Evolutionary conservation across 2,888 invertebrate species (phyloP), one percentile per base, ranked within the genome.

Genomic region (Sinopyrophorus schimmeli): DNA sequence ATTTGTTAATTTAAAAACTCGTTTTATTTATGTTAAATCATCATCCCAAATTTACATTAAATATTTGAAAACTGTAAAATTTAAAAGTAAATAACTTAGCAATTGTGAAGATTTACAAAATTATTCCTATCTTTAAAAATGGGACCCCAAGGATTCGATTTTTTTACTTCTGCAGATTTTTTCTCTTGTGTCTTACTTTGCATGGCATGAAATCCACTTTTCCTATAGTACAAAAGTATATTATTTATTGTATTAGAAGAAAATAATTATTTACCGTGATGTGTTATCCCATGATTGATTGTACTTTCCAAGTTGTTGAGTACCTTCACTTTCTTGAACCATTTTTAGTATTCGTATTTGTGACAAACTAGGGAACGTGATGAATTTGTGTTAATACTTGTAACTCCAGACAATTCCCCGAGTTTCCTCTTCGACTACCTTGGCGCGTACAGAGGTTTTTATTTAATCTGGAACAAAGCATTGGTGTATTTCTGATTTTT

Each of bases 361-460:
- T 30, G 14, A 1, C 26, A 47, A 62, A 49, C 84, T 89, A 92
- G 60, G 91, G 91, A 55, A 91, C 91, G 87, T 87, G 89, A 73
- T 90, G 89, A 37, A 91, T 77, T 70, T 84, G 86, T 35, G 88
- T 89, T 32, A 92, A 82, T 27, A 92, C 89, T 67, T 87, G 80
- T 72, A 89, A 83, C 80, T 92, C 91, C 74, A 91, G 76, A 49
- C 84, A 81, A 78, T 92, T 92, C 60, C 87, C 91, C 73, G 88
- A 83, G 77, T 90, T 91, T 61, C 89, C 91, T 60, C 85, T 82
- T 65, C 91, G 83, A 65, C 90, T 91, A 62, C 90, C 87, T 80
- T 90, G 87, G 64, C 85, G 82, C 51, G 88, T 87, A 68, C 82
- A 80, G 63, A 91, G 80, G 75, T 90, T 87, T 77, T 90, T 52